Base-by-base conservation (phyloP, 2,888 invertebrate species). In the Ferdinandea cuprea region DNA sequence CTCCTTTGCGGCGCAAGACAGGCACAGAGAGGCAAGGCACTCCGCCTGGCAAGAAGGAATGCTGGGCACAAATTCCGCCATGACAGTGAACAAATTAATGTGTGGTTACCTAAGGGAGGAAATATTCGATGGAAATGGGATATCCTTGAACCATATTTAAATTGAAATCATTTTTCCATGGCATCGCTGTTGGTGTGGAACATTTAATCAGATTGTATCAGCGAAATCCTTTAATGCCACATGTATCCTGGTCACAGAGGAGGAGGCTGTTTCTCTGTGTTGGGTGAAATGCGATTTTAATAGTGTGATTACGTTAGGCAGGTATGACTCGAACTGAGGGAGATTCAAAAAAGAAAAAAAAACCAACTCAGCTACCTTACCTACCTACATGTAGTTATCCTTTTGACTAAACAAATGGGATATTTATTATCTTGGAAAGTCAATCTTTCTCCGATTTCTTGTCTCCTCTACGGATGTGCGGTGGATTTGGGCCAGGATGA, bases 141-240 rank as follows among this genome's bases (percentile, higher is more conserved):
- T 30, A 61, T 76, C 69, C 69, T 76, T 74, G 58, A 77, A 66
- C 46, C 17, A 40, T 66, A 61, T 77, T 83, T 78, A 83, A 83
- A 72, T 72, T 72, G 59, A 78, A 77, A 83, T 83, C 66, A 61
- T 72, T 83, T 78, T 71, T 66, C 59, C 52, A 61, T 54, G 37
- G 52, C 50, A 21, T 37, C 54, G 21, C 58, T 65, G 65, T 72
- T 54, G 65, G 30, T 54, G 46, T 30, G 37, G 25, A 50, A 59
- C 65, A 71, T 78, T 83, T 83, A 77, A 78, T 77, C 78, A 72
- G 78, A 78, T 83, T 83, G 66, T 78, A 83, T 66, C 80, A 63
- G 37, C 56, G 69, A 30, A 76, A 81, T 71, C 81, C 81, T 65
- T 77, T 78, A 83, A 83, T 83, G 11, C 81, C 66, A 72, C 72